Base-by-base conservation (phyloP, 2,113 vertebrate genomes). In the Phalacrocorax carbo region DNA sequence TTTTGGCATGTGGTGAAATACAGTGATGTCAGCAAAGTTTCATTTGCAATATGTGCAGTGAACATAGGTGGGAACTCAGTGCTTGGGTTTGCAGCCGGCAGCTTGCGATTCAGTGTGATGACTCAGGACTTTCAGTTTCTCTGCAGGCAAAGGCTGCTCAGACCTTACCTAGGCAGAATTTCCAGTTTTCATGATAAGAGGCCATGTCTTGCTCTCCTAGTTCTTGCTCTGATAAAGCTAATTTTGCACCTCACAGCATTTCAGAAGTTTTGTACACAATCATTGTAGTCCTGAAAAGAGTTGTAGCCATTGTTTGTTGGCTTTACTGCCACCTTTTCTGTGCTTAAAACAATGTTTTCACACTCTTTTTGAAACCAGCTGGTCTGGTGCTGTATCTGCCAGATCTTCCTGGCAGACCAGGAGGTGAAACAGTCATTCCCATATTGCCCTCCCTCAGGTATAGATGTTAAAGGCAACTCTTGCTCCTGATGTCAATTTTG, bases 101-200 rank as follows among this genome's bases (percentile, higher is more conserved):
- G 75, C 49, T 88, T 60, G 46, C 7, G 7, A 64, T 73, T 82
- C 82, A 81, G 64, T 12, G 65, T 92, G 94, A 96, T 93, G 94
- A 96, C 88, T 96, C 94, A 96, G 96, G 94, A 71, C 46, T 96
- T 97, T 88, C 8, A 2, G 51, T n/a, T 69, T 66, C 76, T 92
- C 94, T 87, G 95, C 72, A 92, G 83, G 51, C 80, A 96, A 86
- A 91, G 55, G 52, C 80, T 88, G 88, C 82, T 90, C 69, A 90
- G 72, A 83, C 49, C 79, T 90, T 34, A 42, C 22, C 81, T 17
- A 40, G 75, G 40, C 42, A 95, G 69, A 78, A 83, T 90, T 88
- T 61, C 76, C 51, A 10, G 52, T 83, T 80, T 68, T 69, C 22
- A 10, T 23, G 5, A 88, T 61, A 71, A 65, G 15, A 88, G 36